Evolutionary conservation across 2,888 invertebrate species (phyloP), one percentile per base, ranked within the genome.

Genomic region (Microctonus aethiopoides): DNA sequence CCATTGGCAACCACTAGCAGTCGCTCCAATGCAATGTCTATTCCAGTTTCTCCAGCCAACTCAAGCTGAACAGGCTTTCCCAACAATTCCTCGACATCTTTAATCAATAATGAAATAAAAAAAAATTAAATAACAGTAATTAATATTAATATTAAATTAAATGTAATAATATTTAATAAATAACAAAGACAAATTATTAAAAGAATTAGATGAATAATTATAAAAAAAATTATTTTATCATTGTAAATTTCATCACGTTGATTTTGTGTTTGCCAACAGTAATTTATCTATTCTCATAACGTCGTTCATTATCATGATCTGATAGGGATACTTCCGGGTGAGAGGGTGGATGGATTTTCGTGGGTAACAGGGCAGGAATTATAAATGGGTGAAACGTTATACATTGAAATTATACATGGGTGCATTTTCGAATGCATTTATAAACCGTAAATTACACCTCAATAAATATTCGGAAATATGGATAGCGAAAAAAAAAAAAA

Each of bases 51-150:
- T 24, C 89, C 88, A 22, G 92, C 90, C 76, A 94, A 89, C 79
- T 93, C 91, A 78, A 90, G 89, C 86, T 93, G 93, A 79, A 94
- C 92, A n/a, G 94, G 93, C 77, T 91, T 91, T 4, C 94, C 95
- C 61, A 95, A 88, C 75, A 94, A 88, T 64, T 90, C 88, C 80
- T 93, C 93, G 41, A 93, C 91, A 85, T 92, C 95, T 93, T 87
- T 46, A 86, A 87, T 69, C 54, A 68, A 69, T 68, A 39, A 46
- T 67, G 61, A 68, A 66, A 62, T 60, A 67, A 16, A 67, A 56
- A 26, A 16, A 29, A 36, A n/a, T 10, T 13, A 51, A 54, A 52
- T 26, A 39, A 3, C 6, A 22, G 1, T 22, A n/a, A n/a, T 36
- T 11, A 24, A n/a, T 13, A 57, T 54, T n/a, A 2, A 34, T 34